Evolutionary conservation across 2,113 vertebrate species (phyloP).

Genomic region (Thamnophis sirtalis): DNA sequence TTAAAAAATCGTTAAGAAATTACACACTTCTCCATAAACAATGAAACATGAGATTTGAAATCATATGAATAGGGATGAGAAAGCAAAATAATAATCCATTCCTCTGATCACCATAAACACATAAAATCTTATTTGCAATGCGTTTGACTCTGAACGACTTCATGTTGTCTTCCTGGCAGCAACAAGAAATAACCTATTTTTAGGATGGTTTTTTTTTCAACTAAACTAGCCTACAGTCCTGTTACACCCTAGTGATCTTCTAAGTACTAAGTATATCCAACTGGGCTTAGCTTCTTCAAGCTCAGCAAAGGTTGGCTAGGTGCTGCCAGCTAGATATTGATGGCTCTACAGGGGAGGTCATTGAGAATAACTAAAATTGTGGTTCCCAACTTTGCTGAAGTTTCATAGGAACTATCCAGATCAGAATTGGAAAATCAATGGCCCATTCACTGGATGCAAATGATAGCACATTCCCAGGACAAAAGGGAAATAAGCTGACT

Average conservation of each 20-base stretch:
- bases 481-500: not conserved
- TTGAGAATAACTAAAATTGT: not conserved
- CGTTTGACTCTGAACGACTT: not conserved
- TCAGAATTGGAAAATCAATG: not conserved
- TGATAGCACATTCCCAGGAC: not conserved
- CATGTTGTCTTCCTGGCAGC: not conserved
- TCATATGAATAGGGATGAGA: not conserved
- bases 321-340: not conserved
- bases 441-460: not conserved
- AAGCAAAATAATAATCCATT: not conserved
- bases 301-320: not conserved
- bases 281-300: not conserved
- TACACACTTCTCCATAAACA: not conserved
- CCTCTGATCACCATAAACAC: not conserved
- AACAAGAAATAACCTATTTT: not conserved
- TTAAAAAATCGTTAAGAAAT: not conserved
- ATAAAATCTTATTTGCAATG: not conserved
- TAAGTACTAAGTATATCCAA: not conserved
- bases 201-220: not conserved
- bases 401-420: not conserved
- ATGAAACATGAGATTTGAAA: not conserved
- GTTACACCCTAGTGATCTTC: not conserved
- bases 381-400: not conserved
- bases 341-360: not conserved
- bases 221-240: not conserved